Evolutionary conservation across 2,113 vertebrate genomes (phyloP).

Genomic region (Aegithalos caudatus): DNA sequence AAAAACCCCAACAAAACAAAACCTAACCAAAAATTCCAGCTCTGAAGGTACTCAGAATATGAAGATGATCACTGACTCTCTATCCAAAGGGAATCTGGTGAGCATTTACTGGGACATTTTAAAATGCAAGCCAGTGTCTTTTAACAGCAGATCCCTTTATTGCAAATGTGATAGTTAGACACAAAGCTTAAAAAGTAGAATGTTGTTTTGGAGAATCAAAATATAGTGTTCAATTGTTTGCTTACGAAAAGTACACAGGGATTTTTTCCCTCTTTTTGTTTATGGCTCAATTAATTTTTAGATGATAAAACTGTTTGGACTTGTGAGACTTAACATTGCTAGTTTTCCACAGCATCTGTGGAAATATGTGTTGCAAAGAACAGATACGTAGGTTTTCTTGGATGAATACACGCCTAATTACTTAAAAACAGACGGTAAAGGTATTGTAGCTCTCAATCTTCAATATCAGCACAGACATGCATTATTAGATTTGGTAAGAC

Average conservation of each 20-base stretch:
- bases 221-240: background rate
- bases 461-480: background rate
- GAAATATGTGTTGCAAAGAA: background rate
- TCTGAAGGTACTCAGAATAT: background rate
- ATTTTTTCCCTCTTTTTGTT: background rate
- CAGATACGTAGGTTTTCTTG: background rate
- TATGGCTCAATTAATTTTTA: background rate
- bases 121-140: background rate
- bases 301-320: background rate
- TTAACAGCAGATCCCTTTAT: background rate
- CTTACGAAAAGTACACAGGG: background rate
- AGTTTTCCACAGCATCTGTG: background rate
- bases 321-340: background rate
- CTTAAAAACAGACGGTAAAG: background rate
- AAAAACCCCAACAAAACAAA: background rate
- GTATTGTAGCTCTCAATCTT: conserved; percentile 29
- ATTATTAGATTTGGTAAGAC: background rate
- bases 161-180: background rate
- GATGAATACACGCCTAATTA: conserved; percentile 4
- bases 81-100: background rate
- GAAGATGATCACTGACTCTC: fast-evolving
- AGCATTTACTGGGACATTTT: background rate
- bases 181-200: background rate
- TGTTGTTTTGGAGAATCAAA: background rate
- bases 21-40: background rate